phyloP scores from a whole-genome alignment of 2,888 invertebrate genomes.

The Tetranychus truncatus region DNA sequence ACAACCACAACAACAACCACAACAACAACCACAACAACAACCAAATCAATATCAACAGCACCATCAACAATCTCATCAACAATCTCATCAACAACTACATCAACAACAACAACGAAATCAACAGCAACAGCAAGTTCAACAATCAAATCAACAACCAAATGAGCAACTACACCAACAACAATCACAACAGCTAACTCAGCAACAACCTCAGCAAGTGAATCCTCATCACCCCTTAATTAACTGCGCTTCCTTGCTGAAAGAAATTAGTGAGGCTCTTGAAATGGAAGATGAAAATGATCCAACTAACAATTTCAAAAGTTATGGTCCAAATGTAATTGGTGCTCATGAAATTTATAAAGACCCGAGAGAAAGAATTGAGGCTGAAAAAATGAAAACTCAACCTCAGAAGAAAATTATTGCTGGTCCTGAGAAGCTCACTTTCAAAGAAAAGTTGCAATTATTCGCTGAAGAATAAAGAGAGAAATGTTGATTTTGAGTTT shows the following conservation, averaged over 20 bases:
- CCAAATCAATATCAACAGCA: neutral
- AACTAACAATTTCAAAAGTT: conserved; percentile 33
- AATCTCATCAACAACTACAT: neutral
- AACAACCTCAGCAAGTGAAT: neutral
- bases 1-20: neutral
- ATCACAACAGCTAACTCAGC: no score
- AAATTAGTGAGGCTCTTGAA: conserved; percentile 28
- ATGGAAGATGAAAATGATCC: conserved; percentile 21
- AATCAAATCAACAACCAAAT: neutral
- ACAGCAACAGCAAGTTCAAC: neutral
- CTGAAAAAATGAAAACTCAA: conserved; percentile 49
- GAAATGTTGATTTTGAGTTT: no score
- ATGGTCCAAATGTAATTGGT: conserved; percentile 88
- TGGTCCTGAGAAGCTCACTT: conserved; percentile 77
- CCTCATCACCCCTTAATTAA: neutral
- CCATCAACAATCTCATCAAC: no score
- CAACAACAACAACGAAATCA: neutral
- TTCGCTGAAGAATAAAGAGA: conserved; percentile 42
- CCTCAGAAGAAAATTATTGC: conserved; percentile 39
- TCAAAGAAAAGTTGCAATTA: conserved; percentile 98
- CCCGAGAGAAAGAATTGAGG: conserved; percentile 68
- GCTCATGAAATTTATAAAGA: conserved; percentile 95
- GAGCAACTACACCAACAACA: neutral
- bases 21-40: neutral
- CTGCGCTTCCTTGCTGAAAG: conserved; percentile 30